Base-by-base conservation (phyloP, 2,113 vertebrate genomes). In the Corythornis madagascariensis region DNA sequence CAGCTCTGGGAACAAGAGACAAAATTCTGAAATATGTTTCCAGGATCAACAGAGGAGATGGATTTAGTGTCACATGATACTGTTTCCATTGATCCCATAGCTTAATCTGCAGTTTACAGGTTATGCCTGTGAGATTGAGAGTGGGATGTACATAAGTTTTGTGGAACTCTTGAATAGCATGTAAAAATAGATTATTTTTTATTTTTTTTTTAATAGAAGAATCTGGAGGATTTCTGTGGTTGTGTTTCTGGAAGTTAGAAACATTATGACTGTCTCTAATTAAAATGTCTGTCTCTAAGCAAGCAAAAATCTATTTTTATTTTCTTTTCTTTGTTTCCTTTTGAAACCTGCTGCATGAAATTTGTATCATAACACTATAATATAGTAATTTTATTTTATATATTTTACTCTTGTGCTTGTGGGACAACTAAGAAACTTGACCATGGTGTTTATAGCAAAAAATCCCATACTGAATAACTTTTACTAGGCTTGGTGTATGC, bases 1-100 rank as follows among this genome's bases (percentile, higher is more conserved):
- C 88, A 91, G 82, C 64, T 88, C 90, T 83, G 72, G 79, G 60
- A 92, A 25, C 33, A 77, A 48, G 79, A 77, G 64, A 47, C 79
- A 20, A 47, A 88, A 73, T 77, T 71, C 72, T 66, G 79, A 94
- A 86, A 33, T 79, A 73, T 40, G 86, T 92, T 89, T 89, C 64
- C 28, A 52, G 42, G 18, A 83, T 83, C 84, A 88, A 66, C 45
- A 74, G 67, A 88, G 42, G 55, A 88, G 40, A 59, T 40, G 25
- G 64, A 52, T 38, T 66, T 60, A 6, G 43, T 77, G 82, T 77
- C 72, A 52, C 75, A 43, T 63, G 57, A 11, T 77, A 42, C 52
- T 77, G 42, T 70, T 88, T 73, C 55, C 70, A 33, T 83, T 88
- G 75, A 89, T 91, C 45, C 60, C 20, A 21, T 26, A 59, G 59